Conservation (phyloP, 1,140 invertebrate species). For the Apis mellifera region Amel_HAv3.1 CM009938.2:11843501-11844000, state of each 20-base stretch:
- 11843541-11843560: conserved; percentile 80
- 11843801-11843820: conserved; percentile 77
- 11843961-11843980: conserved; percentile 85
- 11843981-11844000: conserved; percentile 82
- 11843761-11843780: conserved; percentile 82
- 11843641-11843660: background rate
- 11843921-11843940: conserved; percentile 82
- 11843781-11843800: conserved; percentile 77
- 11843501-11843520: conserved; percentile 60
- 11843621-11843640: conserved; percentile 53
- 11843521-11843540: conserved; percentile 78
- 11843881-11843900: conserved; percentile 83
- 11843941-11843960: conserved; percentile 84
- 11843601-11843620: conserved; percentile 81
- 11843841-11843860: conserved; percentile 83
- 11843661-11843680: background rate
- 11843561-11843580: conserved; percentile 71
- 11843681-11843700: too few relatives aligned
- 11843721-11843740: background rate
- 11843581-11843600: conserved; percentile 75
- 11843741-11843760: conserved; percentile 79
- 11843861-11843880: conserved; percentile 81
- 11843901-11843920: conserved; percentile 83
- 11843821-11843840: conserved; percentile 83
- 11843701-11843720: background rate